Conservation (phyloP, 2,113 vertebrate species). For the Hippocampus abdominalis region DNA sequence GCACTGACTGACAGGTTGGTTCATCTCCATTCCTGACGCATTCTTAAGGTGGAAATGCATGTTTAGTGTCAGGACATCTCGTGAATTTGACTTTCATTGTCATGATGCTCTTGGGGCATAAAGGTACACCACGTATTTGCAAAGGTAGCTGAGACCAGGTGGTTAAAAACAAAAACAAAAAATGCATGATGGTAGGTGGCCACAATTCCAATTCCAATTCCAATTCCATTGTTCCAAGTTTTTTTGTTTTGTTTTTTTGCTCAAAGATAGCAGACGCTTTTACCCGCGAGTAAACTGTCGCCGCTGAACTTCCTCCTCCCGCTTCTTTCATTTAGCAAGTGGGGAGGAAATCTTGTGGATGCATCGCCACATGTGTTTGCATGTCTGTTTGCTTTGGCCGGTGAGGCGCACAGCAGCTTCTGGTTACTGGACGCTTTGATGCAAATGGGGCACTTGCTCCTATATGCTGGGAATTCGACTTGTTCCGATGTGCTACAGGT, state of each 20-base stretch:
- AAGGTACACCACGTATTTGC: neutral
- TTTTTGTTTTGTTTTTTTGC: neutral
- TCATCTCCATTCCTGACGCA: constrained; percentile 8
- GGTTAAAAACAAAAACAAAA: neutral
- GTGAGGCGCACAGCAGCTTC: constrained; percentile 75
- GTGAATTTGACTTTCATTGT: constrained; percentile 22
- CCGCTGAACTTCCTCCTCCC: neutral
- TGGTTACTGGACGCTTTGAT: constrained; percentile 84
- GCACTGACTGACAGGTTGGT: constrained; percentile 39
- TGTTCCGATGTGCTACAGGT: constrained; percentile 71
- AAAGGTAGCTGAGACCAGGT: neutral
- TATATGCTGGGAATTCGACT: constrained; percentile 77
- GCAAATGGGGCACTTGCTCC: constrained; percentile 75
- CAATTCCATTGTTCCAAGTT: neutral
- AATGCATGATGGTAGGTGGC: neutral
- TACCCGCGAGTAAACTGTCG: constrained; percentile 16
- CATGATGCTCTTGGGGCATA: neutral
- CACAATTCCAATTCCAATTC: too few relatives aligned
- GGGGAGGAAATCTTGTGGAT: constrained; percentile 65
- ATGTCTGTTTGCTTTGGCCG: constrained; percentile 86
- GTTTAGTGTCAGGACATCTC: constrained; percentile 11
- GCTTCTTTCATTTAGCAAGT: constrained; percentile 1
- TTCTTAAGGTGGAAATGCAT: constrained; percentile 17
- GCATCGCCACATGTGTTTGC: constrained; percentile 75
- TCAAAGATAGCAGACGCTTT: constrained; percentile 7